Percentiles rank a stretch among this genome's conserved stretches.
phyloP scores from a whole-genome alignment of 2,888 invertebrate species.

The Harpalus rufipes region DNA sequence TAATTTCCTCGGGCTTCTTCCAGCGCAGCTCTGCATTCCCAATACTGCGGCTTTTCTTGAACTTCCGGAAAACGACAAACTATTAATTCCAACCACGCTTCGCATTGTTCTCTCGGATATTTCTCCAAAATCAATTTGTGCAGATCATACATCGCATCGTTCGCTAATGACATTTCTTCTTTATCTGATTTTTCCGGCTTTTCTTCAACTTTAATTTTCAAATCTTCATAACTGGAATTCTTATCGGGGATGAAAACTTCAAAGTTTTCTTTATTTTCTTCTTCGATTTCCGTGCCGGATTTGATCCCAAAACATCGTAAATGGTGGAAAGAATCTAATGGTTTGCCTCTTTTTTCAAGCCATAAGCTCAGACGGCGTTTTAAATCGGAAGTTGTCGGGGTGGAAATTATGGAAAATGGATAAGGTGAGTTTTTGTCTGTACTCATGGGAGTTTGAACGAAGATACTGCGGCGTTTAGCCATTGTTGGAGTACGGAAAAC shows the following conservation, averaged over 20 bases:
- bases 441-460: slow-evolving; percentile 73
- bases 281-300: slow-evolving; percentile 71
- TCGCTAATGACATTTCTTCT: slow-evolving; percentile 72
- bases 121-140: slow-evolving; percentile 79
- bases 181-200: slow-evolving; percentile 52
- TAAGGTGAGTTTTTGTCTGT: slow-evolving; percentile 67
- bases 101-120: slow-evolving; percentile 80
- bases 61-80: slow-evolving; percentile 76
- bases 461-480: slow-evolving; percentile 73
- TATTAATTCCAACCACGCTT: slow-evolving; percentile 80
- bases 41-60: slow-evolving; percentile 78
- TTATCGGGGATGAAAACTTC: slow-evolving; percentile 75
- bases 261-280: slow-evolving; percentile 80
- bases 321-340: slow-evolving; percentile 78
- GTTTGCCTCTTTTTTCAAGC: slow-evolving; percentile 79
- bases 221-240: slow-evolving; percentile 72
- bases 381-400: slow-evolving; percentile 73
- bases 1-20: slow-evolving; percentile 80
- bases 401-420: slow-evolving; percentile 71
- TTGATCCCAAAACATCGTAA: slow-evolving; percentile 79
- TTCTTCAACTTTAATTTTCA: slow-evolving; percentile 70
- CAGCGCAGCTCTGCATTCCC: slow-evolving; percentile 82
- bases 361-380: slow-evolving; percentile 78
- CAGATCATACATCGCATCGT: slow-evolving; percentile 79
- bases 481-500: slow-evolving; percentile 75